Evolutionary conservation across 2,797 vertebrate genomes (phyloP), one percentile per base, ranked within the genome.

Genomic region (Apogon hyalosoma): DNA sequence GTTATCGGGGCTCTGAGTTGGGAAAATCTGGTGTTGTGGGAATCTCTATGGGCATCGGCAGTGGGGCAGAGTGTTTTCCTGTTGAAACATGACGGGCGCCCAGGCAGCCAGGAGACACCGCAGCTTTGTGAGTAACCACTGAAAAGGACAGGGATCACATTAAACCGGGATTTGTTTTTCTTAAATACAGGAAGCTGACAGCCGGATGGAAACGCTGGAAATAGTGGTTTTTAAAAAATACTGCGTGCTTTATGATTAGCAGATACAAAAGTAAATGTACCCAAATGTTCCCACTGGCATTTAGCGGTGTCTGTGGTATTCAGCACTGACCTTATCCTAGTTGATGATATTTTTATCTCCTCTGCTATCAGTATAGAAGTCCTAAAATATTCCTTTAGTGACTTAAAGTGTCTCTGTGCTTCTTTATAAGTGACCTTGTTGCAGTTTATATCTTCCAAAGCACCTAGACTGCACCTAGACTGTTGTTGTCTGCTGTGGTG

Each of bases 91-190:
- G 91, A 93, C 90, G 42, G 92, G 87, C 59, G 64, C 85, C 0
- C 87, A 88, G 42, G 73, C 71, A 13, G 69, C 79, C 64, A 83
- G 83, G 84, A 90, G 82, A 63, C 82, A 83, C 74, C 86, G 77
- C 72, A 90, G 87, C 71, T 61, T 90, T 15, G 93, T 94, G 89
- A 92, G 93, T 93, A 85, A 79, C 73, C 46, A 3, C 57, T 3
- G 2, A 19, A 41, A 21, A 59, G 59, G 36, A 55, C 33, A 77
- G 41, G 50, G 28, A 33, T 43, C 49, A 45, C 3, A 48, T 53
- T 47, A 39, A 52, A 48, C 10, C 0, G 18, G 19, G 15, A 10
- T 39, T 55, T 47, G 0, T 21, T 13, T 8, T 36, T 21, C 45
- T 47, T 36, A 36, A 36, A 18, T 28, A 14, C 62, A 79, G 73